These are phyloP conservation scores for Leucoraja ocellata DNA, from an alignment of 2,797 vertebrate species.

Conservation along the genomic window DNA sequence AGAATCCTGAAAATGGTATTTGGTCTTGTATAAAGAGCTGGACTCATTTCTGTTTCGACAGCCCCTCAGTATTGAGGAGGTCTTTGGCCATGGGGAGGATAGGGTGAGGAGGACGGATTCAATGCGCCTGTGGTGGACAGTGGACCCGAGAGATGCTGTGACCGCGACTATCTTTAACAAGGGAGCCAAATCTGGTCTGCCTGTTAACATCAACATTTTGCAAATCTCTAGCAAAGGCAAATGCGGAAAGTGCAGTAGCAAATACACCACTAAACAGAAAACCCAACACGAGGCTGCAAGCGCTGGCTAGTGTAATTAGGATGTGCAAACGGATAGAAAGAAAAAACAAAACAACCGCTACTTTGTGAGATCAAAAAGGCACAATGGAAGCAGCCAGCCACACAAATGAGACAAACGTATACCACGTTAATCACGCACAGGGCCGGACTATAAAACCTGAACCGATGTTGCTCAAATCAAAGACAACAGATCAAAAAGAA, in stretches of 20 bases:
- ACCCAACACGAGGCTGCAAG: no score
- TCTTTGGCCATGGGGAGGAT: no score
- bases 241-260: neutral
- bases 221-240: neutral
- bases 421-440: neutral
- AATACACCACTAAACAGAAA: neutral
- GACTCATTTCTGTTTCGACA: no score
- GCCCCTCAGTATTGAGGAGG: no score
- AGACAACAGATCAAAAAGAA: conserved; percentile 2
- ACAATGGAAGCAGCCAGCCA: conserved; percentile 20
- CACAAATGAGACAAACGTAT: conserved; percentile 16
- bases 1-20: neutral
- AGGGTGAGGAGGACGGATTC: no score
- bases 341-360: neutral
- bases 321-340: neutral
- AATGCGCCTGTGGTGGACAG: no score
- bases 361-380: neutral
- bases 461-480: conserved; percentile 18
- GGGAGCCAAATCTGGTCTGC: no score
- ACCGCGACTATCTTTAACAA: no score
- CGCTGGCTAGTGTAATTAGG: neutral
- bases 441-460: neutral
- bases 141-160: no score
- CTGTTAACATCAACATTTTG: neutral
- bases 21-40: neutral